Percentiles rank a stretch among this genome's conserved stretches.
Evolutionary conservation across 2,797 vertebrate genomes (phyloP).

Genomic region (Ctenochaetus hawaiiensis): DNA sequence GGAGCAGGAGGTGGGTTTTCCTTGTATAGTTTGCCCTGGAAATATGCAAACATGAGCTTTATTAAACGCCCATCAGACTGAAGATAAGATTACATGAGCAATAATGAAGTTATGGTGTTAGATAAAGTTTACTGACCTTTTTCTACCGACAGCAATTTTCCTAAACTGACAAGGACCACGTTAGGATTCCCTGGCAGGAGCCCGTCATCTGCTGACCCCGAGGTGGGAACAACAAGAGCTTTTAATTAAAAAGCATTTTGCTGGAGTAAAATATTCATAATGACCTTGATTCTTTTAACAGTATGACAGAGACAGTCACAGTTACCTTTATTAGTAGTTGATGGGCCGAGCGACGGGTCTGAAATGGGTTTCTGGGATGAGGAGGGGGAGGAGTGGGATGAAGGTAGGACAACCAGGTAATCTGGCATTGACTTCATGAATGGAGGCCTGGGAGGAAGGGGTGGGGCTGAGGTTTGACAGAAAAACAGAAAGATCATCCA

Average conservation of each 20-base stretch:
- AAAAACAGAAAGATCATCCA: slow-evolving; percentile 8
- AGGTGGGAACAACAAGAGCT: background rate
- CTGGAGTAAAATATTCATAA: background rate
- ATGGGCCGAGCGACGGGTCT: background rate
- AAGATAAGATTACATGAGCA: slow-evolving; percentile 7
- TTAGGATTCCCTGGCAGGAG: slow-evolving; percentile 82
- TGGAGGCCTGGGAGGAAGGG: slow-evolving; percentile 70
- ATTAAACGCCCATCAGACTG: background rate
- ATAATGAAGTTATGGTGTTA: slow-evolving; percentile 25
- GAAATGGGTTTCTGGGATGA: slow-evolving; percentile 30
- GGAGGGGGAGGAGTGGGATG: background rate
- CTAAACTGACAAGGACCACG: slow-evolving; percentile 81
- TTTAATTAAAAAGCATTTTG: background rate
- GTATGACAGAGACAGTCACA: background rate
- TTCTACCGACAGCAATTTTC: slow-evolving; percentile 77
- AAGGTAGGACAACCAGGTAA: slow-evolving; percentile 67
- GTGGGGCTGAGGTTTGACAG: slow-evolving; percentile 48
- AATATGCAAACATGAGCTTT: slow-evolving; percentile 35
- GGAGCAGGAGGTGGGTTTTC: slow-evolving; percentile 73
- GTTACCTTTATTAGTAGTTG: slow-evolving; percentile 26
- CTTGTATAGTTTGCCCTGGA: slow-evolving; percentile 63
- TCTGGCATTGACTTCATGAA: slow-evolving; percentile 67
- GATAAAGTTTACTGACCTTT: slow-evolving; percentile 65
- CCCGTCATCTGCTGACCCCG: slow-evolving; percentile 51
- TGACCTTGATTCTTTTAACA: slow-evolving; percentile 3